Evolutionary conservation across 2,113 vertebrate genomes (phyloP).

Genomic region (Dascyllus trimaculatus): DNA sequence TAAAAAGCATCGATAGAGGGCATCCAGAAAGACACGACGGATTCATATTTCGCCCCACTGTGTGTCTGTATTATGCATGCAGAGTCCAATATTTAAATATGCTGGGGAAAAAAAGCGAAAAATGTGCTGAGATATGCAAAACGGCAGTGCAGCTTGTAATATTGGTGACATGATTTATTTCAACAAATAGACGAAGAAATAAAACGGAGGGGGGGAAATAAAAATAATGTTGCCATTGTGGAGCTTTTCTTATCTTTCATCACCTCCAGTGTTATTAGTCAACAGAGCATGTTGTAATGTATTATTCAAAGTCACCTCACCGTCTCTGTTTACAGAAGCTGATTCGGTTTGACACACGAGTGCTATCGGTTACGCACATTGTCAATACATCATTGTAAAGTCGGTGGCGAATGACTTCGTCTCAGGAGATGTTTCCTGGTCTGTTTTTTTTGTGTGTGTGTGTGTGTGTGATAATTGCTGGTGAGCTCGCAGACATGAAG

Average conservation of each 20-base stretch:
- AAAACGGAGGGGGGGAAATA: no score
- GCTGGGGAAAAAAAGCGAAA: slow-evolving; percentile 21
- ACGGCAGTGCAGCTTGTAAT: slow-evolving; percentile 19
- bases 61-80: slow-evolving; percentile 45
- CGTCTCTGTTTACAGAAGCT: slow-evolving; percentile 13
- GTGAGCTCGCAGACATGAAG: slow-evolving; percentile 26
- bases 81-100: slow-evolving; percentile 56
- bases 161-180: slow-evolving; percentile 62
- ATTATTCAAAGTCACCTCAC: slow-evolving; percentile 53
- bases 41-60: slow-evolving; percentile 36
- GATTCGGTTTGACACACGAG: slow-evolving; percentile 38
- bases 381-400: slow-evolving; percentile 39
- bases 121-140: slow-evolving; percentile 57
- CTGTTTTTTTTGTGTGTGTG: not conserved
- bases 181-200: slow-evolving; percentile 11
- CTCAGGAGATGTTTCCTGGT: slow-evolving; percentile 13
- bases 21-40: slow-evolving; percentile 38
- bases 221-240: slow-evolving; percentile 9
- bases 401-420: slow-evolving; percentile 14
- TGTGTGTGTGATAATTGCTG: slow-evolving; percentile 38
- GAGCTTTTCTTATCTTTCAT: slow-evolving; percentile 40
- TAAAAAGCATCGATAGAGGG: slow-evolving; percentile 8
- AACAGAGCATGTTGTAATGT: slow-evolving; percentile 11
- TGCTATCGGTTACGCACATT: slow-evolving; percentile 27
- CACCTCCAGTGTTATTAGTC: not conserved